These are phyloP conservation scores for Drosophila falleni DNA, from an alignment of 2,888 invertebrate genomes.

Conservation along the genomic window DNA sequence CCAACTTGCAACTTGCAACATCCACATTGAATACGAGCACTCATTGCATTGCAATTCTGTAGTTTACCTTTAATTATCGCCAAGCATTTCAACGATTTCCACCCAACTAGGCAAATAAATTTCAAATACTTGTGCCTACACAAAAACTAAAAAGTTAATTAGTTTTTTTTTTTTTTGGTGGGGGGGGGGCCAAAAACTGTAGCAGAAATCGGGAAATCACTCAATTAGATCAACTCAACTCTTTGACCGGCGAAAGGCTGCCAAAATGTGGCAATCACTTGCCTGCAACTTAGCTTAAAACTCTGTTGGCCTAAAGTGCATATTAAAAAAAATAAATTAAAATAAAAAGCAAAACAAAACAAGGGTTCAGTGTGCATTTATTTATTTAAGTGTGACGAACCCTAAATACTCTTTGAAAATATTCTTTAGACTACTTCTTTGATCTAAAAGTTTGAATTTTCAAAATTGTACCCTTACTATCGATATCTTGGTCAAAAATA, in stretches of 20 bases:
- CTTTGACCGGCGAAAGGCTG: conserved; percentile 63
- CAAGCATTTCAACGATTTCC: conserved; percentile 75
- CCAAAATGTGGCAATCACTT: conserved; percentile 58
- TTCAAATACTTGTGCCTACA: conserved; percentile 42
- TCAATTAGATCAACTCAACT: conserved; percentile 70
- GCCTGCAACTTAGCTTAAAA: conserved; percentile 37
- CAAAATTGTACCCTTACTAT: too few species aligned
- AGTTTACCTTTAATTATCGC: conserved; percentile 76
- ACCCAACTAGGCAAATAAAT: conserved; percentile 70
- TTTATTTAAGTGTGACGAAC: neutral
- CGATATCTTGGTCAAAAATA: too few species aligned
- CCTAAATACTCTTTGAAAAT: neutral
- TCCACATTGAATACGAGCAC: neutral
- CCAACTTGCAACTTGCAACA: neutral
- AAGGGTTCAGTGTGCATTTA: neutral
- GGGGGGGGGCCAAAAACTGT: neutral
- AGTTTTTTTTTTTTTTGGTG: conserved; percentile 57
- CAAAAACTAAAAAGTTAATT: conserved; percentile 67
- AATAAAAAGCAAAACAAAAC: neutral
- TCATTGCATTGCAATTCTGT: conserved; percentile 33
- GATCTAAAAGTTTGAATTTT: too few species aligned
- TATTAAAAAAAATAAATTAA: conserved; percentile 21
- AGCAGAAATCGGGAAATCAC: conserved; percentile 66
- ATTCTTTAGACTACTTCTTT: too few species aligned
- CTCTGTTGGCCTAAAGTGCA: conserved; percentile 31